These are phyloP conservation scores for Hyppa rectilinea DNA, from an alignment of 2,888 invertebrate species.

Conservation along the genomic window DNA sequence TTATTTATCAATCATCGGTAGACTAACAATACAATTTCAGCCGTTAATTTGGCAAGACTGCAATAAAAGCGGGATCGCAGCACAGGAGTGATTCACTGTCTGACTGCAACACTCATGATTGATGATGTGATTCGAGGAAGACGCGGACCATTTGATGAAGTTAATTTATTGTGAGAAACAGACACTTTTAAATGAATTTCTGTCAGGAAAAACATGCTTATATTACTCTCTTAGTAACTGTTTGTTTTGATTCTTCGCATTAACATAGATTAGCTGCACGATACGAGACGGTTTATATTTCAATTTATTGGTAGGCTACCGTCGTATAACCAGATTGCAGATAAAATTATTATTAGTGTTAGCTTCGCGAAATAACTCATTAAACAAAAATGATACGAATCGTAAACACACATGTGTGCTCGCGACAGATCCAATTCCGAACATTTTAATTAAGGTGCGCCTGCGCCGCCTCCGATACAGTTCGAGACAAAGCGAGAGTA, in stretches of 20 bases:
- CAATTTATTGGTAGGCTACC: conserved; percentile 20
- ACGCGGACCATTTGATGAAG: conserved; percentile 56
- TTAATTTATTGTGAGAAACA: conserved; percentile 59
- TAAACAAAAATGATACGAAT: conserved; percentile 88
- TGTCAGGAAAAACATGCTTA: conserved; percentile 38
- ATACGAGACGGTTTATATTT: conserved; percentile 23
- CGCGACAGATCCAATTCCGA: conserved; percentile 81
- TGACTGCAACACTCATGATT: conserved; percentile 48
- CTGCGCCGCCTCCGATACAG: conserved; percentile 74
- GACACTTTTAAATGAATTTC: conserved; percentile 43
- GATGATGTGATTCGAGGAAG: conserved; percentile 63
- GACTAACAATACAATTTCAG: conserved; percentile 37
- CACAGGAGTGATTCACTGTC: conserved; percentile 62
- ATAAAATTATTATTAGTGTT: conserved; percentile 66
- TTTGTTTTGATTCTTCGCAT: conserved; percentile 38
- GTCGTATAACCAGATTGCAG: conserved; percentile 53
- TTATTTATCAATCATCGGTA: conserved; percentile 16
- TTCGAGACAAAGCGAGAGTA: conserved; percentile 75
- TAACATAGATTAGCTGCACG: conserved; percentile 17
- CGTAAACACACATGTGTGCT: conserved; percentile 74
- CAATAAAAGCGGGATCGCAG: conserved; percentile 57
- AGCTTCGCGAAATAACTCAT: conserved; percentile 82
- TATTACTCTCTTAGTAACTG: conserved; percentile 11
- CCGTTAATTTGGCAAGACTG: conserved; percentile 50
- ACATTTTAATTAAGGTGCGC: conserved; percentile 87